A percentile compares a stretch with the other conserved stretches of the same genome.
Conservation (phyloP, 2,113 vertebrate species). For the Psilopsiagon aymara region DNA sequence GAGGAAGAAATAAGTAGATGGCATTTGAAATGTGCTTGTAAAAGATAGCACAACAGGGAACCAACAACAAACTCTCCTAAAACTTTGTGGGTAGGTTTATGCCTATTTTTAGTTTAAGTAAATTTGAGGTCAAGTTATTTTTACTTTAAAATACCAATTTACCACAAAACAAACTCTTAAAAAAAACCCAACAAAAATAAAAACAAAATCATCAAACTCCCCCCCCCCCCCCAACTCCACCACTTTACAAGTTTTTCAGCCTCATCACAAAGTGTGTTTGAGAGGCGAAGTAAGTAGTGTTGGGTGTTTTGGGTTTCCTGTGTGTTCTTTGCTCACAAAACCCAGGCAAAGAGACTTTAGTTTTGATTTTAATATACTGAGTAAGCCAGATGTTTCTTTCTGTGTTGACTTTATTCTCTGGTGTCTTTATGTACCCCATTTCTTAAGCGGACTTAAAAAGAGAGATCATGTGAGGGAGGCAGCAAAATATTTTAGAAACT, state of each 20-base stretch:
- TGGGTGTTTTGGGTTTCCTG: not conserved
- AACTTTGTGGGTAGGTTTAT: not conserved
- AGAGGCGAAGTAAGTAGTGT: not conserved
- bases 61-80: not conserved
- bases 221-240: too few relatives aligned
- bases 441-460: not conserved
- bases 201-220: not conserved
- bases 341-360: not conserved
- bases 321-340: not conserved
- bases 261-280: not conserved
- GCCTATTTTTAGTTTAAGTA: not conserved
- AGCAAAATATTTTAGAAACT: not conserved
- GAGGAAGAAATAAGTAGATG: not conserved
- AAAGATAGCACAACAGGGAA: not conserved
- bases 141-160: not conserved
- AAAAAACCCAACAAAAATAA: not conserved
- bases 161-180: not conserved
- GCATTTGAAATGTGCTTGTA: not conserved
- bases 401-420: not conserved
- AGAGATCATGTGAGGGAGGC: not conserved
- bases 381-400: not conserved
- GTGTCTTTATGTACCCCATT: not conserved
- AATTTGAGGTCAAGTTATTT: not conserved
- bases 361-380: not conserved
- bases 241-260: not conserved